Conservation (phyloP, 2,888 invertebrate species). For the Aromia moschata region DNA sequence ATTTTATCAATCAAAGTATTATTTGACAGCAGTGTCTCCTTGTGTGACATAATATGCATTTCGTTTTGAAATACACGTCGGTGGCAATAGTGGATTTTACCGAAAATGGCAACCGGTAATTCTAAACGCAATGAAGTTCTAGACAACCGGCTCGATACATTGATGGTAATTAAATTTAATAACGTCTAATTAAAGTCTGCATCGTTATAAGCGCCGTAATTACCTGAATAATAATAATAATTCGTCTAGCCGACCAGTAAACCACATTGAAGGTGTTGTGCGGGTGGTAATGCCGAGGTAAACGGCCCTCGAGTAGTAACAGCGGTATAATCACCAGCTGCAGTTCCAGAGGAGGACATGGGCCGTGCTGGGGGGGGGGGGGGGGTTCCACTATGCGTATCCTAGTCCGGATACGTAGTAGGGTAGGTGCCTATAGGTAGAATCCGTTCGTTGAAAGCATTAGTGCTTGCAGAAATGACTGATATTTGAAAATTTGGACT, state of each 20-base stretch:
- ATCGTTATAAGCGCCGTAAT: conserved; percentile 1
- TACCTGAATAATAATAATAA: background rate
- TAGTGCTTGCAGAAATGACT: too few relatives aligned
- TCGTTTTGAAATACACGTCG: too few relatives aligned
- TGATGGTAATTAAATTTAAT: background rate
- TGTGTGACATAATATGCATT: too few relatives aligned
- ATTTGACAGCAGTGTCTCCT: too few relatives aligned
- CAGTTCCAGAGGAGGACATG: conserved; percentile 2
- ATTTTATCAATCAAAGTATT: too few relatives aligned
- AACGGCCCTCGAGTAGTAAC: conserved; percentile 1
- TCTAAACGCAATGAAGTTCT: background rate
- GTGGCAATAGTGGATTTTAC: background rate
- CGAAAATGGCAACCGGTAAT: background rate
- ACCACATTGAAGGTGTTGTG: conserved; percentile 2
- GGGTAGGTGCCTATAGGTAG: too few relatives aligned
- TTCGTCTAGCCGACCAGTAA: conserved; percentile 5
- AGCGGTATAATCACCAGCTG: conserved; percentile 1
- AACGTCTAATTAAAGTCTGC: background rate
- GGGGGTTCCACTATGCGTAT: too few relatives aligned
- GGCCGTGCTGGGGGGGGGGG: too few relatives aligned
- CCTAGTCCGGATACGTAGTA: too few relatives aligned
- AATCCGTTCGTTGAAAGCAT: too few relatives aligned
- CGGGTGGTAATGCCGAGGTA: background rate
- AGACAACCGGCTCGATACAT: too few relatives aligned
- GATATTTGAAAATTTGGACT: too few relatives aligned